phyloP scores from a whole-genome alignment of 2,888 invertebrate species.

The Scelioninae gen. 2 region DNA sequence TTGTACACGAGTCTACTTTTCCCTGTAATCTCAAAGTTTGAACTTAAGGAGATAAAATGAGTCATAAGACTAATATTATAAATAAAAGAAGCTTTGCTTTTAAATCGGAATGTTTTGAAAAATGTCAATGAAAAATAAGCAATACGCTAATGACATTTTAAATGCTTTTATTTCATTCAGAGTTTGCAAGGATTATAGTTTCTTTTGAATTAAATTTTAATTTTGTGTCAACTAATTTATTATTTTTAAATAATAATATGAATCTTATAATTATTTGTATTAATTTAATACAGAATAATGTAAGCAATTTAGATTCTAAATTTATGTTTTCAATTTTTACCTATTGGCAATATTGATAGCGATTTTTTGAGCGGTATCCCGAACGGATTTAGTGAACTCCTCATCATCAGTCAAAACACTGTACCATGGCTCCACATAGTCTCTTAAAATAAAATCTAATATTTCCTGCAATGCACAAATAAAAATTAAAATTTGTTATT shows the following conservation, averaged over 20 bases:
- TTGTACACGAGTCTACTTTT: constrained; percentile 12
- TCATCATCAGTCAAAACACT: constrained; percentile 82
- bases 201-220: too few species aligned
- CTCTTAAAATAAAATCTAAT: constrained; percentile 86
- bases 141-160: too few species aligned
- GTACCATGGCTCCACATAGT: constrained; percentile 88
- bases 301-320: background rate
- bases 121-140: too few species aligned
- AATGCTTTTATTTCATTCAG: too few species aligned
- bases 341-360: constrained; percentile 80
- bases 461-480: constrained; percentile 78
- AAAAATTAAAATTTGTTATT: constrained; percentile 20
- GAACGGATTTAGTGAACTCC: constrained; percentile 84
- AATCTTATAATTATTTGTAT: too few species aligned
- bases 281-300: too few species aligned
- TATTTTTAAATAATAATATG: too few species aligned
- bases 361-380: constrained; percentile 83
- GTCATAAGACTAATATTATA: background rate
- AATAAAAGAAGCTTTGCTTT: background rate
- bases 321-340: too few species aligned
- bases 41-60: constrained; percentile 15
- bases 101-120: too few species aligned
- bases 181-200: too few species aligned
- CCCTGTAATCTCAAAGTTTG: constrained; percentile 9
- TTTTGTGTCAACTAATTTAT: too few species aligned